phyloP scores from a whole-genome alignment of 2,797 vertebrate genomes.

The Hafferia zeledoni region DNA sequence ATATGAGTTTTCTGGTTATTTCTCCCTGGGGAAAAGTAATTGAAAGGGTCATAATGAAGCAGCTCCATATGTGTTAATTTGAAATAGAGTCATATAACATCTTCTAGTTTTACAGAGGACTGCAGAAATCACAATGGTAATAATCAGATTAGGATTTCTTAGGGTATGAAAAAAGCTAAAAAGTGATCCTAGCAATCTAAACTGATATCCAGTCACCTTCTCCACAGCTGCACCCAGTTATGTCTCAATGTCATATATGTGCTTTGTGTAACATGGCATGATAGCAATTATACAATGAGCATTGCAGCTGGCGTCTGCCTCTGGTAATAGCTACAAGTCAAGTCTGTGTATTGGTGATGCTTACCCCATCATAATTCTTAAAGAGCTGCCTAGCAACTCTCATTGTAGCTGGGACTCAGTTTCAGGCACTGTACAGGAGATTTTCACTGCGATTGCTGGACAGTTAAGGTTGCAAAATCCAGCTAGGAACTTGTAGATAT shows the following conservation, averaged over 20 bases:
- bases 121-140: neutral
- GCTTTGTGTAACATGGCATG: neutral
- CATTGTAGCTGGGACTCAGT: neutral
- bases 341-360: neutral
- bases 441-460: neutral
- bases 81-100: neutral
- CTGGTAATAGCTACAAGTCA: neutral
- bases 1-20: neutral
- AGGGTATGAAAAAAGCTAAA: neutral
- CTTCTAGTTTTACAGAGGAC: neutral
- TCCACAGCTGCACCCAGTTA: neutral
- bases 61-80: neutral
- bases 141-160: neutral
- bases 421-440: neutral
- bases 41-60: neutral
- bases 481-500: neutral
- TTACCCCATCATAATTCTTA: neutral
- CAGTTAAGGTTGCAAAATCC: neutral
- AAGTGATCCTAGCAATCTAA: neutral
- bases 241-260: neutral
- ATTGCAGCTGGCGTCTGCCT: neutral
- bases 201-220: neutral
- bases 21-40: conserved; percentile 18
- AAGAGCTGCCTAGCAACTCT: neutral
- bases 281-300: neutral